Percentiles rank a stretch among this genome's conserved stretches.
Conservation (phyloP, 2,113 vertebrate species). For the Campylomormyrus numenius region DNA sequence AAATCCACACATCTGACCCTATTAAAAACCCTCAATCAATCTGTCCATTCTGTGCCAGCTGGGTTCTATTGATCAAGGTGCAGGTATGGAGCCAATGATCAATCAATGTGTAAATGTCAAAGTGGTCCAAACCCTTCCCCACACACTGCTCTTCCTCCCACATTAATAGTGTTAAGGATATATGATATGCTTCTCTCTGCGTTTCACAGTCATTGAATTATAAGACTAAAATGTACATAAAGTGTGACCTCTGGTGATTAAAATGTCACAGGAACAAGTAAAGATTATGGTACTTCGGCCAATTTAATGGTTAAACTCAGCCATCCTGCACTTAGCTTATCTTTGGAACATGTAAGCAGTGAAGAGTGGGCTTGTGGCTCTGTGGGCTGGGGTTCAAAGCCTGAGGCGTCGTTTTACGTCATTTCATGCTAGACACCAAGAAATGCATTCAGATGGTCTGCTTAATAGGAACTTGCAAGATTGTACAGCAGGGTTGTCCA, state of each 20-base stretch:
- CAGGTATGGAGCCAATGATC: not conserved
- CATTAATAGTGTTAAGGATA: not conserved
- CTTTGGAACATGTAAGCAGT: not conserved
- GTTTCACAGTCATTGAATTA: not conserved
- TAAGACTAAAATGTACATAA: not conserved
- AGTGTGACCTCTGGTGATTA: not conserved
- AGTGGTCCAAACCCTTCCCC: not conserved
- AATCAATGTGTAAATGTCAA: not conserved
- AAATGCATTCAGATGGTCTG: not conserved
- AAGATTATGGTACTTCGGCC: not conserved
- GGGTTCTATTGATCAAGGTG: not conserved
- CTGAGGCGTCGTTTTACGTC: not conserved
- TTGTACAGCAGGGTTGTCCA: not conserved
- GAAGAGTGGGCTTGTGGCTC: not conserved
- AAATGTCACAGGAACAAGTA: not conserved
- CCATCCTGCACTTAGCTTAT: not conserved
- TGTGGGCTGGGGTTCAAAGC: not conserved
- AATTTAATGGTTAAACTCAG: not conserved
- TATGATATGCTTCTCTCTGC: not conserved
- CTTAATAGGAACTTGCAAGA: not conserved
- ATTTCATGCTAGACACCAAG: not conserved
- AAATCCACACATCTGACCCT: not conserved
- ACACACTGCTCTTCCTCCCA: not conserved
- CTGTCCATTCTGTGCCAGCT: not conserved
- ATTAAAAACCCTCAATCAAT: constrained; percentile 1